Percentiles rank a stretch among this genome's conserved stretches.
Conservation (phyloP, 2,888 invertebrate species). For the Scaptomyza caliginosa region DNA sequence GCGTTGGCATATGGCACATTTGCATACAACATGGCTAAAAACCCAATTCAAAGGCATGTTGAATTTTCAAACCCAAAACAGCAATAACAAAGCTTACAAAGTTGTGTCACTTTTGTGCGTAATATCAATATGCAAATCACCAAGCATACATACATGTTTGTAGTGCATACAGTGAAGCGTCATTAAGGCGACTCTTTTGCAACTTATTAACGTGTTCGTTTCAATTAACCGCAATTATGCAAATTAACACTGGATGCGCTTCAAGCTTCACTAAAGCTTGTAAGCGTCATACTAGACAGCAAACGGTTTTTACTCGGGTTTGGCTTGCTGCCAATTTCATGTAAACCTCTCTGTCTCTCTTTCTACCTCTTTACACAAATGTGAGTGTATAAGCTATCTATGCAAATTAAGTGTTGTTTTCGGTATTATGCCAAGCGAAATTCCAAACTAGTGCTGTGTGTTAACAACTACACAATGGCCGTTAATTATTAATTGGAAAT, state of each 20-base stretch:
- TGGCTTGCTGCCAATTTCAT: conserved; percentile 9
- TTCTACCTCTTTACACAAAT: not conserved
- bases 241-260: conserved; percentile 32
- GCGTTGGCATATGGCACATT: conserved; percentile 35
- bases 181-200: conserved; percentile 6
- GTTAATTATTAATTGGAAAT: not conserved
- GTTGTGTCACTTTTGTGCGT: conserved; percentile 27
- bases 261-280: conserved; percentile 13
- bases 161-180: conserved; percentile 1
- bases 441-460: not conserved
- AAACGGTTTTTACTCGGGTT: conserved; percentile 2
- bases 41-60: conserved; percentile 15
- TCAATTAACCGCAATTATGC: conserved; percentile 60
- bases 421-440: not conserved
- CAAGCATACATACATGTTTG: not conserved
- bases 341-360: not conserved
- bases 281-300: conserved; percentile 7
- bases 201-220: conserved; percentile 51
- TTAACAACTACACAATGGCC: not conserved
- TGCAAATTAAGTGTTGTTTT: not conserved
- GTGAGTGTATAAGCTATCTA: not conserved
- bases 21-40: conserved; percentile 36
- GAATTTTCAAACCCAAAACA: conserved; percentile 3
- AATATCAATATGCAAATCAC: conserved; percentile 34
- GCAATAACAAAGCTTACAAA: conserved; percentile 1